Percentiles rank a stretch among this genome's conserved stretches.
These are phyloP conservation scores for Acanthornis magna DNA, from an alignment of 2,797 vertebrate species.

Conservation along the genomic window DNA sequence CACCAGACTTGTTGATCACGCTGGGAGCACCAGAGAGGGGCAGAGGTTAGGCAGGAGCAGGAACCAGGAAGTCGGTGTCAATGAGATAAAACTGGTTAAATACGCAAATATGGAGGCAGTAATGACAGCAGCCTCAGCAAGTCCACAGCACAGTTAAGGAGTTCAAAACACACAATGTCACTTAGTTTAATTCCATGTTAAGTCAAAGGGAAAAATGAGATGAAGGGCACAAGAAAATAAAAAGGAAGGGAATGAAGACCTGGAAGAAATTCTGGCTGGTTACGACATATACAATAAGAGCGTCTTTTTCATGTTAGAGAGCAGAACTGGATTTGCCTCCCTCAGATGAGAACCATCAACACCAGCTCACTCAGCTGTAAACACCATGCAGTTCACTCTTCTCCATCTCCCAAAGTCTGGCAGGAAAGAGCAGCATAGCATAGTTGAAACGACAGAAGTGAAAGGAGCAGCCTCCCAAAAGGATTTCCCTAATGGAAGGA, in stretches of 20 bases:
- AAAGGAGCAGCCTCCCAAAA: background rate
- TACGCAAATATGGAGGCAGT: background rate
- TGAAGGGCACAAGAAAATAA: background rate
- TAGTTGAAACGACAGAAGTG: background rate
- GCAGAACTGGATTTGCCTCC: background rate
- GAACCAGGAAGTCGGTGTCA: background rate
- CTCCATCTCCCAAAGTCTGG: background rate
- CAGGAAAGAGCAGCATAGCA: background rate
- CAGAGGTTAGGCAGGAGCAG: background rate
- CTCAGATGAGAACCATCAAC: background rate
- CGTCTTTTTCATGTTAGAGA: background rate
- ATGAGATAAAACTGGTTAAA: background rate
- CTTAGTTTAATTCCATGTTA: background rate
- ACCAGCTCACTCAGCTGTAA: background rate
- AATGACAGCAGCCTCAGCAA: background rate
- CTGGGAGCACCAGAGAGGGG: constrained; percentile 58
- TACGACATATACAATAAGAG: background rate
- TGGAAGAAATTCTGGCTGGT: background rate
- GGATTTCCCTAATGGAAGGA: background rate
- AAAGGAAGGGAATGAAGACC: background rate
- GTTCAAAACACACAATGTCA: background rate
- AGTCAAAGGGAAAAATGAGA: background rate
- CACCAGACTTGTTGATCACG: constrained; percentile 96
- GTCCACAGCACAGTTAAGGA: background rate
- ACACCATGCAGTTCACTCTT: background rate